phyloP scores from a whole-genome alignment of 2,888 invertebrate genomes.

The Lordiphosa fenestrarum region DNA sequence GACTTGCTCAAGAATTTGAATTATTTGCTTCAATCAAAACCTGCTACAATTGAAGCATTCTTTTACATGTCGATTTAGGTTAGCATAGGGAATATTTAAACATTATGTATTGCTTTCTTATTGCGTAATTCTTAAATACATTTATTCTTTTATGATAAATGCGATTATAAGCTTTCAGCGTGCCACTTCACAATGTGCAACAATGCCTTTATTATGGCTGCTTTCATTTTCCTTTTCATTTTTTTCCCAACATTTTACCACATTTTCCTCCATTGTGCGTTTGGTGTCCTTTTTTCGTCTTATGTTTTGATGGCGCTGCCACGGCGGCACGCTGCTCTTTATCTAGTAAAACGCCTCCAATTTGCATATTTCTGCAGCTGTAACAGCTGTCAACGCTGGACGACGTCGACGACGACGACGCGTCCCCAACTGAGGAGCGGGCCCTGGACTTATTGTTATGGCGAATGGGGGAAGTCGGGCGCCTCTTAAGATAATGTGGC shows the following conservation, averaged over 20 bases:
- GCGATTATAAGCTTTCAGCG: constrained; percentile 65
- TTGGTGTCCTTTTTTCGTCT: constrained; percentile 60
- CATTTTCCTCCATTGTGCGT: constrained; percentile 57
- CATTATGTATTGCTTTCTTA: too few species aligned
- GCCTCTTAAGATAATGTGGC: constrained; percentile 67
- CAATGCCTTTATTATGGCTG: constrained; percentile 60
- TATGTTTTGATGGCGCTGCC: constrained; percentile 44
- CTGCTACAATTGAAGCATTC: too few species aligned
- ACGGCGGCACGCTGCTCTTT: constrained; percentile 67
- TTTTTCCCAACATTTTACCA: constrained; percentile 34
- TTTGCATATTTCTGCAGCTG: constrained; percentile 76
- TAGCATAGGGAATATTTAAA: too few species aligned
- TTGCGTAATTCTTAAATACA: constrained; percentile 16
- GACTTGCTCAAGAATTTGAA: too few species aligned
- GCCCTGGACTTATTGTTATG: constrained; percentile 61
- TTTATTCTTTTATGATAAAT: constrained; percentile 48
- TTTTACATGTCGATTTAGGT: too few species aligned
- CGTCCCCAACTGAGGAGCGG: constrained; percentile 18
- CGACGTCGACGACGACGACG: constrained; percentile 36
- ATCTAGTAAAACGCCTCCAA: constrained; percentile 75
- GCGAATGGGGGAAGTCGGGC: constrained; percentile 28
- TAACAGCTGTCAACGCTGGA: constrained; percentile 73
- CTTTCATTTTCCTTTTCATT: constrained; percentile 29
- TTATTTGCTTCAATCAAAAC: too few species aligned
- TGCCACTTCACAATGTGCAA: constrained; percentile 65